Base-by-base conservation (phyloP, 1,140 invertebrate genomes). In the Amphibalanus amphitrite region DNA sequence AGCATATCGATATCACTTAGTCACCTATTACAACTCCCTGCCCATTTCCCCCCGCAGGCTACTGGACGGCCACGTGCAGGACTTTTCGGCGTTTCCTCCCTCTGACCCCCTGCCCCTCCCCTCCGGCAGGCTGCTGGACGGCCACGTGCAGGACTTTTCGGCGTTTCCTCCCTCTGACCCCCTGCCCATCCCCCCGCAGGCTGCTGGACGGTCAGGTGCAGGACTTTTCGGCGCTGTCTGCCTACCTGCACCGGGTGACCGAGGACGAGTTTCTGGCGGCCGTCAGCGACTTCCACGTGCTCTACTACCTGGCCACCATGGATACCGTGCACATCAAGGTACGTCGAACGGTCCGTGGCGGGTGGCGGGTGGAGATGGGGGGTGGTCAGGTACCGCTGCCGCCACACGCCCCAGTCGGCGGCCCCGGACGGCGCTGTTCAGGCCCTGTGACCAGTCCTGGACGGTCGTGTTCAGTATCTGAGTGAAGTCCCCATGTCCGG, bases 211-310 rank as follows among this genome's bases (percentile, higher is more conserved):
- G 89, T 28, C 90, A 94, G 78, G 82, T 91, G 74, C 88, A 91
- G 81, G 92, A 97, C 79, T 90, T 97, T 76, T 85, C 84, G 79
- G 85, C 89, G 15, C 82, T 95, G 72, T 85, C 85, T 73, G 81
- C 82, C 59, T 95, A 95, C 78, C 83, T 95, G 77, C 85, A 88
- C 68, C 90, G 91, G 79, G 92, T 90, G 78, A 79, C 79, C 68
- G 79, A 81, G 25, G 82, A 85, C 73, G 81, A 86, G 71, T 85
- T 85, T 74, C 76, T 86, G n/a, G 79, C 83, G 77, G 91, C 92
- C 71, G 86, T 91, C 78, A 90, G 89, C 10, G 95, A 98, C 82
- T 94, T 98, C 79, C 95, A 98, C 84, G 84, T 97, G 73, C 82
- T 98, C 71, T 78, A 96, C 47, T 98, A 90, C 82, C 86, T 98